Base-by-base conservation (phyloP, 2,888 invertebrate genomes). In the Phlogophora meticulosa region DNA sequence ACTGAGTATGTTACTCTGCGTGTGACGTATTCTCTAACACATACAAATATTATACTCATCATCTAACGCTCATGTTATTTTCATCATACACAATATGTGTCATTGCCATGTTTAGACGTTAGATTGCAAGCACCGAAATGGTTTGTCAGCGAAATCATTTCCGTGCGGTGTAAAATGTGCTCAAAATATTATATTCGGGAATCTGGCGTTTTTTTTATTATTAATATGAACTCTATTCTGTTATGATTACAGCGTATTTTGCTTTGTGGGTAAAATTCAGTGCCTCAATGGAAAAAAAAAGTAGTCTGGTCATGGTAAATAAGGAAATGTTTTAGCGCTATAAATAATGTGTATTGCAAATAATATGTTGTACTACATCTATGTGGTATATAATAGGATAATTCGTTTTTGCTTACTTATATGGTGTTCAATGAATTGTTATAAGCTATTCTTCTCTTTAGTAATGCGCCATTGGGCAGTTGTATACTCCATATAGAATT, bases 271-370 rank as follows among this genome's bases (percentile, higher is more conserved):
- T 55, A 51, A 67, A 69, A 45, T 70, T 80, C 63, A 52, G 78
- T 77, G 78, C 46, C 52, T 66, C 60, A 81, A 48, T 76, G 67
- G 15, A n/a, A 67, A 78, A 64, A 74, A 80, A 70, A 73, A 78
- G 70, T 69, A 68, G 57, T 83, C 84, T 79, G 79, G 82, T 76
- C 82, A 83, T 67, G 82, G 69, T 72, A 64, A 71, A 83, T 81
- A 83, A 79, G 76, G 82, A 83, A 81, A 76, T 83, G 52, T 72
- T 68, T 70, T 72, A 81, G 71, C 69, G 55, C 65, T 81, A 83
- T 78, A 69, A 67, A 78, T 78, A 81, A 70, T 72, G 22, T 79
- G 62, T 80, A 69, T 80, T 78, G 40, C 55, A 60, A 72, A 68
- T 51, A 51, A 46, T 49, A 61, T 78, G 57, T 61, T 70, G 61